phyloP scores from a whole-genome alignment of 2,113 vertebrate species.

The Corvus cornix region DNA sequence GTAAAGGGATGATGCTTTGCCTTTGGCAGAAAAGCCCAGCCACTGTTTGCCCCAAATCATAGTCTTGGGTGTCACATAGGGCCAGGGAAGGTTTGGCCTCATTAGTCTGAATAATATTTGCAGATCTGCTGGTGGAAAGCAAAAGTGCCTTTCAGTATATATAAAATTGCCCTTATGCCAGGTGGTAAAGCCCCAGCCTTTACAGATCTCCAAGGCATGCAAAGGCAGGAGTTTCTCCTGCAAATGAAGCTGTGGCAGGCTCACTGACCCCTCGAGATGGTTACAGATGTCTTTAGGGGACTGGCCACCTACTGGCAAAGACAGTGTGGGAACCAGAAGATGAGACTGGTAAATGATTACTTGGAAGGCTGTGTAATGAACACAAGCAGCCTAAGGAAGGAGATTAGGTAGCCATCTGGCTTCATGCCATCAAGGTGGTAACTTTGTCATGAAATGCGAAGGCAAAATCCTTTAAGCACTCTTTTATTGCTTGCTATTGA shows the following conservation, averaged over 20 bases:
- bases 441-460: neutral
- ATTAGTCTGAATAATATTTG: neutral
- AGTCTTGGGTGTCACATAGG: neutral
- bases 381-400: neutral
- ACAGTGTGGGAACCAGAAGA: neutral
- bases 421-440: neutral
- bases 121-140: neutral
- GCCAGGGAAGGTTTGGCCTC: neutral
- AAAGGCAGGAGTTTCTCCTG: neutral
- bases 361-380: neutral
- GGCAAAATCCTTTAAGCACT: constrained; percentile 50
- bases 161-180: neutral
- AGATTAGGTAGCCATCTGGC: neutral
- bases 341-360: neutral
- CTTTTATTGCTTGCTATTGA: constrained; percentile 41
- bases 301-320: neutral
- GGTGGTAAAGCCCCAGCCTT: neutral
- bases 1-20: neutral
- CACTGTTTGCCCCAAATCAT: neutral
- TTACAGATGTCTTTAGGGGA: neutral
- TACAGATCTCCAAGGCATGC: neutral
- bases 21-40: neutral
- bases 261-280: rapidly evolving
- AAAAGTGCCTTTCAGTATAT: neutral
- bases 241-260: neutral